phyloP scores from a whole-genome alignment of 2,113 vertebrate genomes.

The Otis tarda region DNA sequence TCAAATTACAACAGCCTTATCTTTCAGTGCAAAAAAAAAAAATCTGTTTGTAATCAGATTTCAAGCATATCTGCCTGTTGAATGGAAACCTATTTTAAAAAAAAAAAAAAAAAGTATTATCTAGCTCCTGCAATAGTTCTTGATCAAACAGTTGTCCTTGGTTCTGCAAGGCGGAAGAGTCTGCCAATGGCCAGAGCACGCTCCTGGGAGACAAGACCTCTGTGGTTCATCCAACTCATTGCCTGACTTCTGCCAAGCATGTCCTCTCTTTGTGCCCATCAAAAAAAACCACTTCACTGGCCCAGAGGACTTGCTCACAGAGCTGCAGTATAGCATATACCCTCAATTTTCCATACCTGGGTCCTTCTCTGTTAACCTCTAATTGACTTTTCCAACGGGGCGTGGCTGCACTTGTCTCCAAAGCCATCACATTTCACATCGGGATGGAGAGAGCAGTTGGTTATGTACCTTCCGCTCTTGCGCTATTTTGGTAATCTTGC shows the following conservation, averaged over 20 bases:
- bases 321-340: background rate
- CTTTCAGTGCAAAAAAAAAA: background rate
- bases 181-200: rapidly evolving
- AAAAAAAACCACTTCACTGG: background rate
- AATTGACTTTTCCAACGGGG: background rate
- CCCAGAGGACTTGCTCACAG: background rate
- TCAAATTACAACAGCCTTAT: background rate
- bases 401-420: rapidly evolving
- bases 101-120: background rate
- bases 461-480: background rate
- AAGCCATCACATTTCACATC: background rate
- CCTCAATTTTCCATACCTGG: background rate
- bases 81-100: background rate
- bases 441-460: background rate
- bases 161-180: background rate
- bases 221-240: background rate
- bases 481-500: conserved; percentile 1
- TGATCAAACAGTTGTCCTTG: background rate
- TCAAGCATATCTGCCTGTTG: background rate
- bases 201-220: background rate
- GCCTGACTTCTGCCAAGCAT: background rate
- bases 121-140: background rate
- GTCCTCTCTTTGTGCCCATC: background rate
- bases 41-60: background rate
- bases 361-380: background rate